Evolutionary conservation across 1,140 invertebrate genomes (phyloP).

Genomic region (Leguminivora glycinivorella): DNA sequence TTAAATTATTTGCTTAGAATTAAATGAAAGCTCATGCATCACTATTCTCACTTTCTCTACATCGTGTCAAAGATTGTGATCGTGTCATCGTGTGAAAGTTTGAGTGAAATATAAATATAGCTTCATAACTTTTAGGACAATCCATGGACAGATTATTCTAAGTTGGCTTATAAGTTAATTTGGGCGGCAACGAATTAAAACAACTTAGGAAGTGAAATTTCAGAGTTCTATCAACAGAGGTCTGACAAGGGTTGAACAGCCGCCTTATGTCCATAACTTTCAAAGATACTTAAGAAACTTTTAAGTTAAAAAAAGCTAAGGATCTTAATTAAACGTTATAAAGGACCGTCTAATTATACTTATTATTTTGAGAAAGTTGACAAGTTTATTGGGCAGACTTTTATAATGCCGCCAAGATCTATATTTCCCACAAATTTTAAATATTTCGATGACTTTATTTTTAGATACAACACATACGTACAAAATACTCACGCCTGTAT

Average conservation of each 20-base stretch:
- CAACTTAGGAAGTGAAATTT: slow-evolving; percentile 41
- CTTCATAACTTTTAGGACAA: not conserved
- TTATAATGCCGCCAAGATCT: not conserved
- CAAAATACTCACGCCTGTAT: too few species aligned
- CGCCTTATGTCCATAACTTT: slow-evolving; percentile 38
- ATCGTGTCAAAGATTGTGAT: too few species aligned
- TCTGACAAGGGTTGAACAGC: slow-evolving; percentile 43
- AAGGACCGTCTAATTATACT: slow-evolving; percentile 11
- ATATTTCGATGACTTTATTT: too few species aligned
- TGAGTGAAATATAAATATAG: too few species aligned
- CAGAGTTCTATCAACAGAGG: slow-evolving; percentile 41
- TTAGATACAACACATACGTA: too few species aligned
- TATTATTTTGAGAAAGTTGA: not conserved
- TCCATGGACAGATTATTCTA: slow-evolving; percentile 25
- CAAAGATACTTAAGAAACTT: slow-evolving; percentile 43
- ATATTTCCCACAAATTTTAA: too few species aligned
- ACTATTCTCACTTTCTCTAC: too few species aligned
- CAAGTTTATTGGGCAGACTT: not conserved
- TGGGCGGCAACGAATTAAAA: slow-evolving; percentile 35
- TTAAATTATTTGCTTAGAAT: too few species aligned
- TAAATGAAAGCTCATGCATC: too few species aligned
- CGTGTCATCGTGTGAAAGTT: too few species aligned
- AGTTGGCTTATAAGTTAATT: slow-evolving; percentile 40
- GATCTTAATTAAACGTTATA: slow-evolving; percentile 27
- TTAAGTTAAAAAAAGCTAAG: slow-evolving; percentile 23